Percentiles rank a stretch among this genome's conserved stretches.
phyloP scores from a whole-genome alignment of 2,113 vertebrate species.

The Phaethornis superciliosus region DNA sequence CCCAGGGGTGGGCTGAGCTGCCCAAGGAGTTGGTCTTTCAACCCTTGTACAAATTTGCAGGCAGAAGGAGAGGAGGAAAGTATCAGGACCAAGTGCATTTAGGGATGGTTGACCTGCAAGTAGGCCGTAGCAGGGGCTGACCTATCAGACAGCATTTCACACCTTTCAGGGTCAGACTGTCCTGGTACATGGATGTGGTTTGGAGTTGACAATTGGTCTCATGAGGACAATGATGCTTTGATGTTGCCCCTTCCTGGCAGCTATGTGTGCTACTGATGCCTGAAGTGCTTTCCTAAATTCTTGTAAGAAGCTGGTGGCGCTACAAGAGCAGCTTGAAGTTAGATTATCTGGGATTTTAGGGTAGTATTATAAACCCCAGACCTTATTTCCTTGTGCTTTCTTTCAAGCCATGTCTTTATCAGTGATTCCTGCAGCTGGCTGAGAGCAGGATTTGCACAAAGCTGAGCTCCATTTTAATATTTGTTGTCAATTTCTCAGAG shows the following conservation, averaged over 20 bases:
- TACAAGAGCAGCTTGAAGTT: not conserved
- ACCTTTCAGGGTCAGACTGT: not conserved
- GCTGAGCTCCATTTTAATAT: not conserved
- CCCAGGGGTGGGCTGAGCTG: not conserved
- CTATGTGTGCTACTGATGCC: not conserved
- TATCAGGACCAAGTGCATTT: not conserved
- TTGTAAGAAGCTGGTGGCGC: not conserved
- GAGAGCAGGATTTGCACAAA: not conserved
- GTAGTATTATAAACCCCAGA: not conserved
- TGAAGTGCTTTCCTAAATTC: not conserved
- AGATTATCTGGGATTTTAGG: not conserved
- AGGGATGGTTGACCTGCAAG: not conserved
- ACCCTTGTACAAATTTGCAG: rapidly evolving
- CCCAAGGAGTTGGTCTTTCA: not conserved
- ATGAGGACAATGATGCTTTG: not conserved
- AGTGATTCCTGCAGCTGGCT: not conserved
- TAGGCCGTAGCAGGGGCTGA: not conserved
- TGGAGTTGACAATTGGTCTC: not conserved
- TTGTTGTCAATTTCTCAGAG: not conserved
- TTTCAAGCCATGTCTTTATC: not conserved
- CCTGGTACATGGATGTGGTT: not conserved
- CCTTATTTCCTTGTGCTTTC: rapidly evolving
- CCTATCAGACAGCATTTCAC: not conserved
- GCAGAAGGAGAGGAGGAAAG: not conserved
- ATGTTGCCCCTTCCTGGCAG: not conserved